phyloP scores from a whole-genome alignment of 1,140 invertebrate genomes.

The Temnothorax longispinosus region DNA sequence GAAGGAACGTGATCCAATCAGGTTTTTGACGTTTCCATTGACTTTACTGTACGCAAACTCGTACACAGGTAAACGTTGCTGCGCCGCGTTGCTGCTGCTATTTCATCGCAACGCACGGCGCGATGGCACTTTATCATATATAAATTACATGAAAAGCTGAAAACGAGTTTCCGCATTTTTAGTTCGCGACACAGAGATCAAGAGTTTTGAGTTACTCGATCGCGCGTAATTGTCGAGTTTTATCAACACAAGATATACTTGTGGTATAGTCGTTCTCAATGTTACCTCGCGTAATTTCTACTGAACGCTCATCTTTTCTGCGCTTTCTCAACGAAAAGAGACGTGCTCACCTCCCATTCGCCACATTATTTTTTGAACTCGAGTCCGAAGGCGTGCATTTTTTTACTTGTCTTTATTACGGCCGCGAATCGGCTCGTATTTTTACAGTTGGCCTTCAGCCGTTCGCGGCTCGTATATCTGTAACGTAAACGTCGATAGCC shows the following conservation, averaged over 20 bases:
- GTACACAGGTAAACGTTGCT: neutral
- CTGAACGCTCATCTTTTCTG: neutral
- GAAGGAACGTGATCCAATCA: constrained; percentile 58
- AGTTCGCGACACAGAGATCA: neutral
- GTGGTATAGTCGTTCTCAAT: neutral
- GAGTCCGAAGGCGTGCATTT: neutral
- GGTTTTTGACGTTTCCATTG: constrained; percentile 55
- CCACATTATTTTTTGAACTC: constrained; percentile 16
- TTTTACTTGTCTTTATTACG: constrained; percentile 61
- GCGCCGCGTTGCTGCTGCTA: neutral
- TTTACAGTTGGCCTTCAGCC: constrained; percentile 36
- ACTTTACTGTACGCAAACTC: constrained; percentile 23
- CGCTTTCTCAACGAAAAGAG: neutral
- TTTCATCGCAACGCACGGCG: neutral
- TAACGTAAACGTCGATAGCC: constrained; percentile 54
- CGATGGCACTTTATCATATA: neutral
- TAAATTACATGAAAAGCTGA: neutral
- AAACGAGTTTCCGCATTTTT: neutral
- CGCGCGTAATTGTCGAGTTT: neutral
- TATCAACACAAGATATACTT: neutral
- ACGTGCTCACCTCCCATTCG: neutral
- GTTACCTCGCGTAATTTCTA: neutral
- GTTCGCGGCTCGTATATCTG: constrained; percentile 38
- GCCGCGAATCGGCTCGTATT: constrained; percentile 28
- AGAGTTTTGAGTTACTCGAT: neutral